phyloP scores from a whole-genome alignment of 2,113 vertebrate species.

The Hymenochirus boettgeri region DNA sequence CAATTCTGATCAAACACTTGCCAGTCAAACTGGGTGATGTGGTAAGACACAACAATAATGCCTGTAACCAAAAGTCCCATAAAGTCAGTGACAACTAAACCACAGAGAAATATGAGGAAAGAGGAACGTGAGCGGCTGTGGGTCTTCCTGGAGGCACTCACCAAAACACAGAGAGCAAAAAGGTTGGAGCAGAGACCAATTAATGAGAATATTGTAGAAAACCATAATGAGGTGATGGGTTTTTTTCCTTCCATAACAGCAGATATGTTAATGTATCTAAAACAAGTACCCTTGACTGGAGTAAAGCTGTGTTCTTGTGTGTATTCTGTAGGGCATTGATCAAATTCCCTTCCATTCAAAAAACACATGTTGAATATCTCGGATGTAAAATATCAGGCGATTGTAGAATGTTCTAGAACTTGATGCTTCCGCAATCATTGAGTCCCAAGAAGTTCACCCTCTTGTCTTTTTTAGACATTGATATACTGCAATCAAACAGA shows the following conservation, averaged over 20 bases:
- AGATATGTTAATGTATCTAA: conserved; percentile 45
- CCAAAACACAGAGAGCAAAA: conserved; percentile 77
- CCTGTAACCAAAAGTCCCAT: conserved; percentile 85
- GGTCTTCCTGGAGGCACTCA: conserved; percentile 65
- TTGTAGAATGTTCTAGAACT: no score
- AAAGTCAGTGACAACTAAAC: conserved; percentile 88
- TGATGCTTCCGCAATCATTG: no score
- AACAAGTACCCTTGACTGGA: conserved; percentile 19
- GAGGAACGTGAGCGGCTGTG: conserved; percentile 68
- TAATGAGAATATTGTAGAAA: conserved; percentile 64
- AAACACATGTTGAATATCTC: conserved; percentile 2
- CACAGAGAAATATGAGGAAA: conserved; percentile 84
- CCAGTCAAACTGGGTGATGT: conserved; percentile 72
- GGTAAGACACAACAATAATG: conserved; percentile 76
- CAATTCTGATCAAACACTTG: conserved; percentile 66
- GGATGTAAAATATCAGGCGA: no score
- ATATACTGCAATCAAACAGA: no score
- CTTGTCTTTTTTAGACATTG: no score
- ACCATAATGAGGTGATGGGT: conserved; percentile 66
- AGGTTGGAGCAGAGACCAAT: conserved; percentile 87
- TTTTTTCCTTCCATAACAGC: not conserved
- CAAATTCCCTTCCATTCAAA: not conserved
- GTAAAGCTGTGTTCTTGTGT: not conserved
- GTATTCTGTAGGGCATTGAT: conserved; percentile 9
- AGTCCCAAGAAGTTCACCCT: no score